Evolutionary conservation across 2,113 vertebrate species (phyloP), one percentile per base, ranked within the genome.

Genomic region (Spea multiplicata): DNA sequence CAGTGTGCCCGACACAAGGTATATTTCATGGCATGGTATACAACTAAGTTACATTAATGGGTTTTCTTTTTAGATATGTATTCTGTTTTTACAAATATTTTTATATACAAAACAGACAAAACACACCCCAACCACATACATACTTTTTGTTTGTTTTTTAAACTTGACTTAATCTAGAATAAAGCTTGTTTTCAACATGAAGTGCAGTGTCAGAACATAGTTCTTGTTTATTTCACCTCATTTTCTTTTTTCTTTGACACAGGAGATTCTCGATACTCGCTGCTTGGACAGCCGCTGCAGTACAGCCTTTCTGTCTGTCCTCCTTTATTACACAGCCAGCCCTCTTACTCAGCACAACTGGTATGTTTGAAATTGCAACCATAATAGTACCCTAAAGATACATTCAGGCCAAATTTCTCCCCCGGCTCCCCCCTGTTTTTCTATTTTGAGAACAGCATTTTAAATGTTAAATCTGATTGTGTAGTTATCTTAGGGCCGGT

Each of bases 231-330:
- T 52, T 52, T 52, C 9, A 52, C 9, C 6, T 52, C 1, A 52
- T 7, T 7, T 4, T 59, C 55, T 12, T 3, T 13, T 81, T 78
- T 6, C 5, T 0, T 5, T 9, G 48, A 30, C 30, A 30, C 83
- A 97, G 96, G 94, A 83, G 97, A 98, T 2, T 94, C 95, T 0
- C 94, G 96, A 66, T 99, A 96, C 86, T 97, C 97, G 0, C 85
- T 99, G 79, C 88, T 99, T 86, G 97, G 97, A 50, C 97, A 99
- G 80, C 97, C 96, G 0, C 92, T 99, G 84, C 97, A 99, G 89
- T 99, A 99, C 84, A 98, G 95, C 81, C 91, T 99, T 74, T 92
- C 93, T 13, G 85, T 93, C 82, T 99, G 97, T 82, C 95, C 96
- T 81, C 94, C 94, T 0, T 91, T 99, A 86, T 94, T 99, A 84